Conservation (phyloP, 2,113 vertebrate genomes). For the Sebastes schlegelii region DNA sequence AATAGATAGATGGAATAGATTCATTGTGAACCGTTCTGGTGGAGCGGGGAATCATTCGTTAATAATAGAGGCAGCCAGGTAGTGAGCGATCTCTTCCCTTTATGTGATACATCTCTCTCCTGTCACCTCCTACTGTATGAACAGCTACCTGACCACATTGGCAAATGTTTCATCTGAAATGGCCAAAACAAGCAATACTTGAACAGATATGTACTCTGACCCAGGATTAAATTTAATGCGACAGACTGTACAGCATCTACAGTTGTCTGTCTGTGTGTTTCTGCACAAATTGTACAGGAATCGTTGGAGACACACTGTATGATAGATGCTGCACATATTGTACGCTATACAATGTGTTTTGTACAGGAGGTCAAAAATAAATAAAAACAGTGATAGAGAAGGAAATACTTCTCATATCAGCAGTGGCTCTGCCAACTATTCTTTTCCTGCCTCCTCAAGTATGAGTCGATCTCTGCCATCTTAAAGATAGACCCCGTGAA, state of each 20-base stretch:
- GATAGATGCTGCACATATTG: neutral
- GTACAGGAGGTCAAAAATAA: neutral
- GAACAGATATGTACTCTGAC: slow-evolving; percentile 1
- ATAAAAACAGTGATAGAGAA: neutral
- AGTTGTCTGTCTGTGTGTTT: neutral
- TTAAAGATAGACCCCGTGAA: slow-evolving; percentile 8
- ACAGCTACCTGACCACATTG: neutral
- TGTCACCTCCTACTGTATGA: neutral
- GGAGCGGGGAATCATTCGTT: neutral
- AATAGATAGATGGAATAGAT: neutral
- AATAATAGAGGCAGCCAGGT: neutral
- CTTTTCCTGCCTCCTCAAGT: neutral
- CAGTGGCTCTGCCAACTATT: neutral
- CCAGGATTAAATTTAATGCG: neutral
- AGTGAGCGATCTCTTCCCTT: neutral
- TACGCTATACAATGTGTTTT: neutral
- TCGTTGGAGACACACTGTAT: neutral
- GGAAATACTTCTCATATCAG: neutral
- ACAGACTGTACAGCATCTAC: neutral
- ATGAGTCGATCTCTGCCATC: slow-evolving; percentile 19
- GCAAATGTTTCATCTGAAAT: neutral
- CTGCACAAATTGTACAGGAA: neutral
- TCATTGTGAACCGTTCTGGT: neutral
- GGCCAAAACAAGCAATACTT: neutral
- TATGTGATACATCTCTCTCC: neutral